Evolutionary conservation across 2,888 invertebrate species (phyloP).

Genomic region (Chloroclysta siterata): DNA sequence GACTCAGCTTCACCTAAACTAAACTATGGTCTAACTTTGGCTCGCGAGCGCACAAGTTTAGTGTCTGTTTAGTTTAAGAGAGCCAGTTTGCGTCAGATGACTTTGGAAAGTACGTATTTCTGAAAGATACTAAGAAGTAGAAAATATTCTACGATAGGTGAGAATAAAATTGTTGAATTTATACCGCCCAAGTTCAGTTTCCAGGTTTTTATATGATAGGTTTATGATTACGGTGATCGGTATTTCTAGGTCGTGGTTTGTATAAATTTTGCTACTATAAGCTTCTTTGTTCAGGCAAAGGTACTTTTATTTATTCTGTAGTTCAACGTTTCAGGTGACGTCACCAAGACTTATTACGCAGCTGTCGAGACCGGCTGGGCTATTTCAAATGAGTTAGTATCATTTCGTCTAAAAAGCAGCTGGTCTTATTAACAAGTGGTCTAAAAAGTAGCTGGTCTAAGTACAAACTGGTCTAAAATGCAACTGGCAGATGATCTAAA

Average conservation of each 20-base stretch:
- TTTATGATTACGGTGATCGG: constrained; percentile 19
- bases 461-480: no score
- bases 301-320: no score
- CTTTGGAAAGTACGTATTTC: constrained; percentile 70
- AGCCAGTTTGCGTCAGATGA: constrained; percentile 68
- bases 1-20: constrained; percentile 19
- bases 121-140: constrained; percentile 37
- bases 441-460: no score
- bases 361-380: not conserved
- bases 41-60: constrained; percentile 55
- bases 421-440: no score
- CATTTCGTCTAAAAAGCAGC: no score
- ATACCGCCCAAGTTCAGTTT: constrained; percentile 31
- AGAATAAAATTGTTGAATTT: constrained; percentile 50
- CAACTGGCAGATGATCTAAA: no score
- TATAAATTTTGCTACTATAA: not conserved
- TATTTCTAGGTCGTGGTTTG: not conserved
- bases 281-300: no score
- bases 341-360: not conserved
- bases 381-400: no score
- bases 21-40: constrained; percentile 49
- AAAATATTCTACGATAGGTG: constrained; percentile 27
- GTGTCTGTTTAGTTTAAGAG: constrained; percentile 72
- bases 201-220: constrained; percentile 33
- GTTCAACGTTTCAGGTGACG: not conserved